A percentile compares a stretch with the other conserved stretches of the same genome.
Conservation (phyloP, 2,797 vertebrate genomes). For the Lates japonicus region DNA sequence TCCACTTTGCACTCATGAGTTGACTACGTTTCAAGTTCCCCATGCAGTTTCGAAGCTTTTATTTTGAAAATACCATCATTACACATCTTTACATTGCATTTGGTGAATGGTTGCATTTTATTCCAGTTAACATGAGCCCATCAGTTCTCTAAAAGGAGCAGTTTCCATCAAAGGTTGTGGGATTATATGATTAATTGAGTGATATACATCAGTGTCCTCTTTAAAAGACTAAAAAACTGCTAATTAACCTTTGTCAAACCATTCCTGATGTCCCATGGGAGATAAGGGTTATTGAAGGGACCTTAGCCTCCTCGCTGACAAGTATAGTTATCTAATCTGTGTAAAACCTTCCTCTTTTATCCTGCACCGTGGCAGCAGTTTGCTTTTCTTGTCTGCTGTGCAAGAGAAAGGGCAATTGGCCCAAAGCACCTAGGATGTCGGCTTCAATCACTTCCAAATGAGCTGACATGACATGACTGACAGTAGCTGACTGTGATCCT, state of each 20-base stretch:
- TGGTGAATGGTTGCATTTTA: not conserved
- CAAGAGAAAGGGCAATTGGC: constrained; percentile 42
- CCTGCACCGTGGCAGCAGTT: not conserved
- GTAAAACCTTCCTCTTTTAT: constrained; percentile 16
- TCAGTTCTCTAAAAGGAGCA: not conserved
- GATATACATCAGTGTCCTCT: constrained; percentile 32
- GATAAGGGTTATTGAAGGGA: constrained; percentile 7
- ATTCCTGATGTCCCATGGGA: not conserved
- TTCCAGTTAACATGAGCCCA: constrained; percentile 4
- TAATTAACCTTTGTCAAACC: constrained; percentile 54
- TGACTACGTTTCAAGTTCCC: not conserved
- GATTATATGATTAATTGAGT: constrained; percentile 1
- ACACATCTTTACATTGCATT: not conserved
- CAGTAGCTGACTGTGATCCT: constrained; percentile 22
- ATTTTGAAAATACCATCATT: not conserved
- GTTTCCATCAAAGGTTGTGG: not conserved
- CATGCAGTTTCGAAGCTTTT: not conserved
- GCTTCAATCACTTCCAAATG: constrained; percentile 58
- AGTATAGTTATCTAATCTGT: constrained; percentile 1
- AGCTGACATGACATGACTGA: constrained; percentile 54
- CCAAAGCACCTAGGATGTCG: constrained; percentile 12
- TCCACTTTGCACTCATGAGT: not conserved
- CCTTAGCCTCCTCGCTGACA: not conserved
- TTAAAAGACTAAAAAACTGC: constrained; percentile 21
- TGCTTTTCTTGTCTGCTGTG: not conserved